phyloP scores from a whole-genome alignment of 2,113 vertebrate genomes.

The Chaenogobius annularis region DNA sequence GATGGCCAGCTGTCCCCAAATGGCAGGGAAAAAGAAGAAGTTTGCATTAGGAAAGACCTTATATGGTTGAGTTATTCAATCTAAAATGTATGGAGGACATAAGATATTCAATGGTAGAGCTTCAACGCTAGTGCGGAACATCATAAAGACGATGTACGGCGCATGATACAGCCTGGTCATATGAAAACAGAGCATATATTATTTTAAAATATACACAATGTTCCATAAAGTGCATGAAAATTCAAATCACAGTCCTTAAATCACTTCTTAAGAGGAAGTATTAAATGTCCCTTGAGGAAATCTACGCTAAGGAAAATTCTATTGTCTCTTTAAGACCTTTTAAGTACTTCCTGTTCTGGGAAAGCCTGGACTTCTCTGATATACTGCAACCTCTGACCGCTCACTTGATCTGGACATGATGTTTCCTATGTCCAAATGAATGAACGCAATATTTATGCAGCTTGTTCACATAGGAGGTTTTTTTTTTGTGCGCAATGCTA shows the following conservation, averaged over 20 bases:
- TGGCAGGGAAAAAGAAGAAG: conserved; percentile 46
- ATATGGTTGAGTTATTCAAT: conserved; percentile 40
- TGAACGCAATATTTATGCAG: conserved; percentile 18
- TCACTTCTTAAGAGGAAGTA: conserved; percentile 56
- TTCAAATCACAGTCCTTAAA: conserved; percentile 42
- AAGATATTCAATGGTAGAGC: conserved; percentile 37
- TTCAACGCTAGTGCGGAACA: conserved; percentile 23
- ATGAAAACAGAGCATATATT: conserved; percentile 2
- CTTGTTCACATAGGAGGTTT: conserved; percentile 1
- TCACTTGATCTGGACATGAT: conserved; percentile 38
- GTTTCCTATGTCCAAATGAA: conserved; percentile 49
- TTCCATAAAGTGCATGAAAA: conserved; percentile 5
- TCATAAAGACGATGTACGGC: conserved; percentile 21
- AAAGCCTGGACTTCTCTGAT: conserved; percentile 67
- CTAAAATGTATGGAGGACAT: conserved; percentile 47
- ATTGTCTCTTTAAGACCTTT: conserved; percentile 66
- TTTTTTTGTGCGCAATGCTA: not conserved
- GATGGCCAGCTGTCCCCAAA: conserved; percentile 38
- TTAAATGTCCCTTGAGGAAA: conserved; percentile 62
- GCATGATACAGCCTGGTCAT: not conserved
- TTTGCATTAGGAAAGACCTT: conserved; percentile 43
- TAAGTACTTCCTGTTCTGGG: conserved; percentile 77
- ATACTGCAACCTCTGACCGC: conserved; percentile 53
- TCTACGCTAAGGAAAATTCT: conserved; percentile 54
- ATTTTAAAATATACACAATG: not conserved